phyloP scores from a whole-genome alignment of 1,140 invertebrate species.

The Macrostomum lignano region DNA sequence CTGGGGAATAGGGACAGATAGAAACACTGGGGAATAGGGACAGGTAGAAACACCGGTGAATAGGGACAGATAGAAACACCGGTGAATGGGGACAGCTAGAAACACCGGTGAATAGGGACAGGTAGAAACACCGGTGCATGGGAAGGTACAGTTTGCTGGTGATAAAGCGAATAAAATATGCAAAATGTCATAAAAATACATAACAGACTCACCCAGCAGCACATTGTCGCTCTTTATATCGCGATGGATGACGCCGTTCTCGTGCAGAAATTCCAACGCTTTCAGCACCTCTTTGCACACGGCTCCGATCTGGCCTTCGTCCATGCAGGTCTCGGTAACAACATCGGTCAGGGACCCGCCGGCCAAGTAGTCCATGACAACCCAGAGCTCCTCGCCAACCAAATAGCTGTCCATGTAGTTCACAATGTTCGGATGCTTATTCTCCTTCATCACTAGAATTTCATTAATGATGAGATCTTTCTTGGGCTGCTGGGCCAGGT shows the following conservation, averaged over 20 bases:
- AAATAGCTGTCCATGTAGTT: slow-evolving; percentile 25
- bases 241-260: slow-evolving; percentile 77
- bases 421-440: slow-evolving; percentile 16
- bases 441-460: slow-evolving; percentile 15
- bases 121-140: too few species aligned
- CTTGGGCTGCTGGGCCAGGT: slow-evolving; percentile 1
- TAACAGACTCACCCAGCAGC: too few species aligned
- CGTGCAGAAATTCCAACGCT: slow-evolving; percentile 78
- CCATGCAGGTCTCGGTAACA: slow-evolving; percentile 97
- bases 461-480: slow-evolving; percentile 6
- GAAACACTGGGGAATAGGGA: too few species aligned
- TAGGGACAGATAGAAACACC: too few species aligned
- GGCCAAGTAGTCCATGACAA: slow-evolving; percentile 41
- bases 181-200: too few species aligned
- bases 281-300: slow-evolving; percentile 58
- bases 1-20: too few species aligned
- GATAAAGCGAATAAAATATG: too few species aligned
- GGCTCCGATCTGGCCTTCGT: slow-evolving; percentile 92
- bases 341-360: slow-evolving; percentile 92
- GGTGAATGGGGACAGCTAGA: too few species aligned
- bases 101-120: too few species aligned
- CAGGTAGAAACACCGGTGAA: too few species aligned
- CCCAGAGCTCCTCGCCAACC: slow-evolving; percentile 27
- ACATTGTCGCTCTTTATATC: slow-evolving; percentile 30
- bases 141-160: too few species aligned